Base-by-base conservation (phyloP, 2,888 invertebrate species). In the Pollenia amentaria region DNA sequence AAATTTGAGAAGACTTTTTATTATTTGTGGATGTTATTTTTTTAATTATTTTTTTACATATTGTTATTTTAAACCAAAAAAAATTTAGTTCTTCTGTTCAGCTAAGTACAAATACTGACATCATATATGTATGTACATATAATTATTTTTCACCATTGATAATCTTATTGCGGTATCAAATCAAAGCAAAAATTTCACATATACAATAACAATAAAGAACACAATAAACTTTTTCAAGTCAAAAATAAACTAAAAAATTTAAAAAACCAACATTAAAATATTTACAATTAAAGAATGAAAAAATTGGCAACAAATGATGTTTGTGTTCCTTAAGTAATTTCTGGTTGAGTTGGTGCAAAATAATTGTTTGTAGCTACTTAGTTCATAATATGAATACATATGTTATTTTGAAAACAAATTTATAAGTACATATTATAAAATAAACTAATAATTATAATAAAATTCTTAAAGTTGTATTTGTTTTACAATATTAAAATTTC, bases 401-500 rank as follows among this genome's bases (percentile, higher is more conserved):
- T 64, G 46, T 69, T 78, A 10, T 64, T 83, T 55, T 14, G 38
- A 72, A 77, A 64, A 42, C 12, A 73, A 69, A 69, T 38, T 44
- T 65, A 42, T 46, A 57, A 46, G 16, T 72, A 29, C 29, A 6
- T 53, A 51, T 48, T 69, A 18, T 69, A 69, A 64, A 77, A 38
- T 57, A 18, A 65, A 78, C n/a, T 60, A 48, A 65, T 42, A 64
- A 65, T 53, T 29, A 64, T 51, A 75, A 51, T 53, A 62, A 55
- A 62, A 55, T 65, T 60, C 64, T 62, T 75, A 80, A 70, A 67
- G 48, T 57, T 80, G 14, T 62, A 64, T 64, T 83, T 75, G 11
- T 48, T 72, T 86, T 83, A 79, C 62, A 82, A 69, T 81, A 62
- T 69, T 73, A 70, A 70, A 69, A 75, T 75, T 75, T 86, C 42